Evolutionary conservation across 2,797 vertebrate genomes (phyloP).

Genomic region (Pitangus sulphuratus): DNA sequence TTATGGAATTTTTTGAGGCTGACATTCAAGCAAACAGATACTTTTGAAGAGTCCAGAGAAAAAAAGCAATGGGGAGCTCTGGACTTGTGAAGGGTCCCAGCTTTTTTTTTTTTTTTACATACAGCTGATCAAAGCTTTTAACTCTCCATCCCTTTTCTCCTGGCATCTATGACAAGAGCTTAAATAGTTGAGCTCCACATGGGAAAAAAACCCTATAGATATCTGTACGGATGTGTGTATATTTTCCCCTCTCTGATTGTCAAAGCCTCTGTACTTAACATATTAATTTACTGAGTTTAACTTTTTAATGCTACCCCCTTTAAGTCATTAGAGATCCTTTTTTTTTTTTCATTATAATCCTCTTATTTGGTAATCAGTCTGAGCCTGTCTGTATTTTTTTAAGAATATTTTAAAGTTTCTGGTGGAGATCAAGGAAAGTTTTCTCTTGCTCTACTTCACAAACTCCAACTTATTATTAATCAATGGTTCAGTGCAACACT

Average conservation of each 20-base stretch:
- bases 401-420: slow-evolving; percentile 7
- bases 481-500: not conserved
- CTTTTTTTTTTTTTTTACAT: not conserved
- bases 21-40: not conserved
- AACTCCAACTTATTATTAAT: not conserved
- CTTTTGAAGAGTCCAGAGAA: not conserved
- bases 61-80: slow-evolving; percentile 7
- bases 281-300: slow-evolving; percentile 53
- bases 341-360: slow-evolving; percentile 33
- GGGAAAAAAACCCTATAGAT: not conserved
- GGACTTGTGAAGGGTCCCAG: not conserved
- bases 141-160: not conserved
- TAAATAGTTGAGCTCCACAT: slow-evolving; percentile 14
- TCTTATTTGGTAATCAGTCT: slow-evolving; percentile 65
- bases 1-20: not conserved
- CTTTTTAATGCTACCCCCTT: slow-evolving; percentile 42
- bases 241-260: not conserved
- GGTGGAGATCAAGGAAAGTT: slow-evolving; percentile 47
- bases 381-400: slow-evolving; percentile 16
- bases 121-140: slow-evolving; percentile 54
- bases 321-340: slow-evolving; percentile 41
- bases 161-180: slow-evolving; percentile 47
- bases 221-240: not conserved
- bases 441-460: slow-evolving; percentile 34
- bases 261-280: slow-evolving; percentile 39